These are phyloP conservation scores for Calameuta filiformis DNA, from an alignment of 2,888 invertebrate genomes.

Conservation along the genomic window DNA sequence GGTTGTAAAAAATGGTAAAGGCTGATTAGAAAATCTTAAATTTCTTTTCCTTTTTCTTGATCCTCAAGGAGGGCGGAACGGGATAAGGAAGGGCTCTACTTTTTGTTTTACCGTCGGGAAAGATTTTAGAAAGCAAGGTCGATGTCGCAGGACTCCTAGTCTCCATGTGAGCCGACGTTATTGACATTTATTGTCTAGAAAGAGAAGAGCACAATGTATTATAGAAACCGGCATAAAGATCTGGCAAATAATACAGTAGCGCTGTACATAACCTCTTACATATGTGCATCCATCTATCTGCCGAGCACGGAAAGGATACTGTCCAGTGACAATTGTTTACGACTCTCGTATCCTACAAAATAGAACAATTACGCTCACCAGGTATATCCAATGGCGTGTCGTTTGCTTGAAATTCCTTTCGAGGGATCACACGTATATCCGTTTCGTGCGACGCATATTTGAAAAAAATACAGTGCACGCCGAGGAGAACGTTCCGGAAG, in stretches of 20 bases:
- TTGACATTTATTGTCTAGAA: background rate
- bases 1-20: background rate
- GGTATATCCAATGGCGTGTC: background rate
- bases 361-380: background rate
- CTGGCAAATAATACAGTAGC: background rate
- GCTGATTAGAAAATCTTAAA: background rate
- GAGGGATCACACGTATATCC: background rate
- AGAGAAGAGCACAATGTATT: background rate
- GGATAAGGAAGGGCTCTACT: background rate
- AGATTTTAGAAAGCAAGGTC: constrained; percentile 1
- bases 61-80: background rate
- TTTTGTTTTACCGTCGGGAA: background rate
- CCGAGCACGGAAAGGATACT: background rate
- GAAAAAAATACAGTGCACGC: background rate
- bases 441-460: background rate
- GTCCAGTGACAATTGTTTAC: background rate
- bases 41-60: background rate
- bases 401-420: background rate
- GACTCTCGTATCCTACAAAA: background rate
- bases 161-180: background rate
- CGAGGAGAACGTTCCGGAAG: background rate
- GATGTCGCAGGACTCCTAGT: background rate
- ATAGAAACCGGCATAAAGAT: background rate
- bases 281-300: background rate
- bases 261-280: background rate